These are phyloP conservation scores for Gymnoscopelus braueri DNA, from an alignment of 2,797 vertebrate genomes.

Conservation along the genomic window DNA sequence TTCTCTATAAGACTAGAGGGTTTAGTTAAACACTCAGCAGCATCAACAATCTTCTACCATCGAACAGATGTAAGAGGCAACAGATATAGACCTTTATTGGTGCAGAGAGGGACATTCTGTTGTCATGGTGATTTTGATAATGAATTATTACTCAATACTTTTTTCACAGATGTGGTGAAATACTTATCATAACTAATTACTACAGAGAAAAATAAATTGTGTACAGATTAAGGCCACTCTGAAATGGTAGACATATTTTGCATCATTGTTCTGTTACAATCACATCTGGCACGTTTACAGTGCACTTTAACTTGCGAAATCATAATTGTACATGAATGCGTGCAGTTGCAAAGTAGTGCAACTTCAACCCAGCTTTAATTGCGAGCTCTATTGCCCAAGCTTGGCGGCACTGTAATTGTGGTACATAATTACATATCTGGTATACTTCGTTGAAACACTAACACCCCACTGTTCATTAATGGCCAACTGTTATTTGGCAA, in stretches of 20 bases:
- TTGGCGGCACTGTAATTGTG: slow-evolving; percentile 38
- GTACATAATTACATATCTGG: slow-evolving; percentile 50
- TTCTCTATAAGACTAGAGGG: too few relatives aligned
- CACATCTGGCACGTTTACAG: slow-evolving; percentile 35
- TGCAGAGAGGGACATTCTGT: too few relatives aligned
- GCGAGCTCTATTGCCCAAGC: slow-evolving; percentile 27
- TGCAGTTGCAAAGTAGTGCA: slow-evolving; percentile 25
- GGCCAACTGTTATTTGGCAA: slow-evolving; percentile 24
- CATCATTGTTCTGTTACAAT: slow-evolving; percentile 8
- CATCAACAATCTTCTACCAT: slow-evolving; percentile 5
- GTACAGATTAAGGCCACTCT: slow-evolving; percentile 12
- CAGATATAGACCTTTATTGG: too few relatives aligned
- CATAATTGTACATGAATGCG: slow-evolving; percentile 56
- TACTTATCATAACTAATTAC: slow-evolving; percentile 26
- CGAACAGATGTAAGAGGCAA: too few relatives aligned
- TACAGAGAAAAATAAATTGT: slow-evolving; percentile 27
- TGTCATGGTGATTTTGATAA: slow-evolving; percentile 1
- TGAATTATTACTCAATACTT: slow-evolving; percentile 8
- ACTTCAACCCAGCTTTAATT: slow-evolving; percentile 50
- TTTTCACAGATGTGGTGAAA: slow-evolving; percentile 36
- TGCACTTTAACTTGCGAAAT: slow-evolving; percentile 23
- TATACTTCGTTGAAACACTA: slow-evolving; percentile 42
- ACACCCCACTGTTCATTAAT: slow-evolving; percentile 45
- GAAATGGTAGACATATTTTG: slow-evolving; percentile 13
- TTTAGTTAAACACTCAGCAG: slow-evolving; percentile 14